These are phyloP conservation scores for Drosophila parabipectinata DNA, from an alignment of 1,140 invertebrate genomes.

Conservation along the genomic window DNA sequence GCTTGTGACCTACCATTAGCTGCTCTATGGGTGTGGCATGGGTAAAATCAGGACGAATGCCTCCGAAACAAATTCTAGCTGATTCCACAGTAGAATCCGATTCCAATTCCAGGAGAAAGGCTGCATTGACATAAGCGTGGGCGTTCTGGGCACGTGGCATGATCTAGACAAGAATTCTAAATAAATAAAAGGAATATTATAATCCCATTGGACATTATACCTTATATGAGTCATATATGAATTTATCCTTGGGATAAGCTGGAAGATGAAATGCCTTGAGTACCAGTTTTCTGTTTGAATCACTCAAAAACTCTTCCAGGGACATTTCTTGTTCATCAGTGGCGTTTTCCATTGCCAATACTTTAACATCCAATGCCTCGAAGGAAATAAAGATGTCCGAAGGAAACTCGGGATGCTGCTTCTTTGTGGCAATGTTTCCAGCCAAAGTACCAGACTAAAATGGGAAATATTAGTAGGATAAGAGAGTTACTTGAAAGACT, in stretches of 20 bases:
- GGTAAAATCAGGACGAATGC: conserved; percentile 89
- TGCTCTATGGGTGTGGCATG: conserved; percentile 89
- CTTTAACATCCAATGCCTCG: conserved; percentile 87
- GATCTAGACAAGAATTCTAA: conserved; percentile 40
- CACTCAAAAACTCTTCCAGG: conserved; percentile 49
- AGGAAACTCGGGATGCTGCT: conserved; percentile 88
- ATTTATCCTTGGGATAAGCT: conserved; percentile 66
- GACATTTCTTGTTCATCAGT: conserved; percentile 53
- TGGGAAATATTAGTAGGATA: too few species aligned
- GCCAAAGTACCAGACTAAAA: conserved; percentile 87
- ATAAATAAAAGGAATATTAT: not conserved
- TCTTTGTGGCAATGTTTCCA: conserved; percentile 92
- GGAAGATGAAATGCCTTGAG: conserved; percentile 63
- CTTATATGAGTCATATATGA: conserved; percentile 84
- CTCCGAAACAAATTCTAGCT: conserved; percentile 86
- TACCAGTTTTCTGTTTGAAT: conserved; percentile 38
- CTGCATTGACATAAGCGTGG: conserved; percentile 92
- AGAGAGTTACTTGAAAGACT: conserved; percentile 1
- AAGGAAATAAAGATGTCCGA: conserved; percentile 91
- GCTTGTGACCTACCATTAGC: conserved; percentile 86
- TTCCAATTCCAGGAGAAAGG: conserved; percentile 86
- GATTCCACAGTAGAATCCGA: conserved; percentile 65
- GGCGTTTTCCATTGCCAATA: conserved; percentile 37
- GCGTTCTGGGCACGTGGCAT: conserved; percentile 93
- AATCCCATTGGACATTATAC: conserved; percentile 74